Evolutionary conservation across 2,888 invertebrate genomes (phyloP), one percentile per base, ranked within the genome.

Genomic region (Anodontia alba): DNA sequence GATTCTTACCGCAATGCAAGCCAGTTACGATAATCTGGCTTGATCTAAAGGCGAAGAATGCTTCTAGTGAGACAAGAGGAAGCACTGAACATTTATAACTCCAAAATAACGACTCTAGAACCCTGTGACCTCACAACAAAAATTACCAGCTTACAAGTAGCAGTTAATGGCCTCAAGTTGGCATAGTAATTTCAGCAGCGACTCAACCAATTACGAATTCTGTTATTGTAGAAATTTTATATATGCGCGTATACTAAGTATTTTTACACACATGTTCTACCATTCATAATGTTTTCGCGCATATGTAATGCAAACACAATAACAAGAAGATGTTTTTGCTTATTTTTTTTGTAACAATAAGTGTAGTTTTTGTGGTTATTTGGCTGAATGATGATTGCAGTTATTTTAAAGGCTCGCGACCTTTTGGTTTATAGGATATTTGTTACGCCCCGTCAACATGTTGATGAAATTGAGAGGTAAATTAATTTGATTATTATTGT

Each of bases 261-360:
- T 3, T 57, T 57, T 57, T 57, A 57, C 57, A 57, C 26, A 5
- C 57, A 20, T 29, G 57, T 1, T 26, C 29, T 57, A 57, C n/a
- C n/a, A n/a, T n/a, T 57, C 42, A 20, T 20, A 29, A 26, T 29
- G 29, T 7, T 29, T 57, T 17, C 5, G 23, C 1, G 29, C 57
- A 57, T 23, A 26, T 29, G 29, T 57, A 57, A 29, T 29, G 17
- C 20, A 57, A 57, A 57, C 20, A 57, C 29, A 57, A 57, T 57
- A 57, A 57, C 57, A 57, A 57, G 23, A 51, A 57, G 26, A 57
- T 57, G 57, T 57, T 29, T 23, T n/a, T n/a, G n/a, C 7, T 57
- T 7, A n/a, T n/a, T n/a, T n/a, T n/a, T n/a, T 26, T 57, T 29
- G 7, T 57, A 8, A 7, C 29, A 29, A 10, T 10, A 57, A 29